phyloP scores from a whole-genome alignment of 2,113 vertebrate genomes.

The Saguinus imperator region DNA sequence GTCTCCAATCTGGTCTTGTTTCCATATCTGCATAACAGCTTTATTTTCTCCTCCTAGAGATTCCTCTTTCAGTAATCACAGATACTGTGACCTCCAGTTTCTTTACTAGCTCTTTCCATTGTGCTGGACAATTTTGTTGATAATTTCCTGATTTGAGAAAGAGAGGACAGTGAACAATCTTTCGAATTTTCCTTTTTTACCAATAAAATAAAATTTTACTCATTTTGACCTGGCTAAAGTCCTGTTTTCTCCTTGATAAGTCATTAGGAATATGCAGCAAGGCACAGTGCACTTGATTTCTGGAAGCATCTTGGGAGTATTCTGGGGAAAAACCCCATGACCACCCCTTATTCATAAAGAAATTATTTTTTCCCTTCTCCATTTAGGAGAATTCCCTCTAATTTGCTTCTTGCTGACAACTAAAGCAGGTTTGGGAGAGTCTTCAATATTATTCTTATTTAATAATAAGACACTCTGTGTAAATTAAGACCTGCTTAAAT shows the following conservation, averaged over 20 bases:
- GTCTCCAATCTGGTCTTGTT: not conserved
- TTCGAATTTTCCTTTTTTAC: not conserved
- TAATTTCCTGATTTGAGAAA: not conserved
- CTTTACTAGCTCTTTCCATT: not conserved
- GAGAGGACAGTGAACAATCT: not conserved
- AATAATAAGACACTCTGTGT: slow-evolving; percentile 38
- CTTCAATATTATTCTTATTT: slow-evolving; percentile 24
- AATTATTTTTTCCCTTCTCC: not conserved
- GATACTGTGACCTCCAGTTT: not conserved
- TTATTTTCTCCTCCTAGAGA: not conserved
- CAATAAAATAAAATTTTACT: not conserved
- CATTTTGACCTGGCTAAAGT: not conserved
- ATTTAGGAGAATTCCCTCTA: slow-evolving; percentile 34
- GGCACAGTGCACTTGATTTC: not conserved
- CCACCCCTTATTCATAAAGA: not conserved
- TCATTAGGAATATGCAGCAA: not conserved
- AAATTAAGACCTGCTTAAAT: slow-evolving; percentile 62
- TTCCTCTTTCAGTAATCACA: not conserved
- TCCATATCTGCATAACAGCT: not conserved
- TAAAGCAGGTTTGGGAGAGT: slow-evolving; percentile 49
- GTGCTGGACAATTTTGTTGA: not conserved
- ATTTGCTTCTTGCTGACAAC: slow-evolving; percentile 59
- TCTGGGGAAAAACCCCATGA: not conserved
- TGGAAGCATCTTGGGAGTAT: slow-evolving; percentile 36
- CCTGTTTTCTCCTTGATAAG: slow-evolving; percentile 18